These are phyloP conservation scores for Zootermopsis nevadensis DNA, from an alignment of 2,888 invertebrate genomes.

Conservation along the genomic window DNA sequence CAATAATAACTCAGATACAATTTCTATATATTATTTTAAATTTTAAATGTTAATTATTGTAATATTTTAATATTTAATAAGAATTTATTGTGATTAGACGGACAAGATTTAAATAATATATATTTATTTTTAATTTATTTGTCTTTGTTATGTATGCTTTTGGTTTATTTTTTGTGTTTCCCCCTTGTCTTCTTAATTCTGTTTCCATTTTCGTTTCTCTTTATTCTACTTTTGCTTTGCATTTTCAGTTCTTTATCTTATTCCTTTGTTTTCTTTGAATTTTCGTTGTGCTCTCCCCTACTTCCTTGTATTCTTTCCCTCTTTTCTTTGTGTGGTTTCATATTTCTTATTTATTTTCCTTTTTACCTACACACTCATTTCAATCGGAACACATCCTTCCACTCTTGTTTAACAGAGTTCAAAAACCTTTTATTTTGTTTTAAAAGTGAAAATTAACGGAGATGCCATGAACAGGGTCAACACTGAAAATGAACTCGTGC, in stretches of 20 bases:
- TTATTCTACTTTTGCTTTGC: background rate
- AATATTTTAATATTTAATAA: no score
- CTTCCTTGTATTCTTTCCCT: no score
- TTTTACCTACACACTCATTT: background rate
- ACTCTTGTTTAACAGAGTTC: background rate
- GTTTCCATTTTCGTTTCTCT: background rate
- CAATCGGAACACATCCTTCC: background rate
- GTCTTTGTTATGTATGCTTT: no score
- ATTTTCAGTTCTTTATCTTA: background rate
- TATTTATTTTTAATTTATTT: no score
- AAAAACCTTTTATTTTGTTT: background rate
- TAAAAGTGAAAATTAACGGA: background rate
- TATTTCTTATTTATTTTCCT: no score
- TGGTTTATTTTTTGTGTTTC: background rate
- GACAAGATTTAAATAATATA: no score
- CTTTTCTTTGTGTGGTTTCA: no score
- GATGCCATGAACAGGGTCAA: background rate
- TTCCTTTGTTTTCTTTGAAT: background rate
- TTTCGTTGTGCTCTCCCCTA: no score
- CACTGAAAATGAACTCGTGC: background rate
- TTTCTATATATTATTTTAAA: no score
- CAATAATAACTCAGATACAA: no score
- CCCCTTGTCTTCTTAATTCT: background rate
- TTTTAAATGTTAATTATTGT: no score
- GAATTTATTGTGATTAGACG: no score